Conservation (phyloP, 2,113 vertebrate species). For the Melanostigma gelatinosum region DNA sequence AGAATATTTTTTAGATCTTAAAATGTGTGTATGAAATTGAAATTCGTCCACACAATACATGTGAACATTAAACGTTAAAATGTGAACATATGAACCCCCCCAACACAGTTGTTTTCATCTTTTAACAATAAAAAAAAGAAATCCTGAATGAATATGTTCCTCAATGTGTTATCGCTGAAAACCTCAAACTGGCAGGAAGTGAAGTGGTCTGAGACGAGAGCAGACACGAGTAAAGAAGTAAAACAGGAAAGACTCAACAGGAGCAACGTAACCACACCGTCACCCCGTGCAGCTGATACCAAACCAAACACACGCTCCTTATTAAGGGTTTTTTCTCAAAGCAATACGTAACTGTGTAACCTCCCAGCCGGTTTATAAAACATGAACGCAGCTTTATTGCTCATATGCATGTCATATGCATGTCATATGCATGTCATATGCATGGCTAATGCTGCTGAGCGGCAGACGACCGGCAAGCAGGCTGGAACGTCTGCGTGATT, state of each 20-base stretch:
- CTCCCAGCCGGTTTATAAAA: not conserved
- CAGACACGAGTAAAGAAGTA: not conserved
- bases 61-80: conserved; percentile 9
- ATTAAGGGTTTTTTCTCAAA: not conserved
- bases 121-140: conserved; percentile 1
- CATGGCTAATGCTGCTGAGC: too few relatives aligned
- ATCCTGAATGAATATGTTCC: not conserved
- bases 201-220: not conserved
- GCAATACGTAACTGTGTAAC: conserved; percentile 36
- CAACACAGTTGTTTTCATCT: not conserved
- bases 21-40: conserved; percentile 15
- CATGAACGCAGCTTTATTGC: not conserved
- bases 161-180: not conserved
- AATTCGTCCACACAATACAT: not conserved
- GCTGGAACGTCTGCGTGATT: too few relatives aligned
- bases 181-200: too few relatives aligned
- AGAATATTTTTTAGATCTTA: not conserved
- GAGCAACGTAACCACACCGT: not conserved
- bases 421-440: not conserved
- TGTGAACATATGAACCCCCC: not conserved
- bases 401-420: not conserved
- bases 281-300: not conserved
- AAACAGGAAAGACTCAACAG: not conserved
- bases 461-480: too few relatives aligned
- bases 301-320: not conserved